Conservation (phyloP, 1,140 invertebrate genomes). For the Drosophila erecta region DNA sequence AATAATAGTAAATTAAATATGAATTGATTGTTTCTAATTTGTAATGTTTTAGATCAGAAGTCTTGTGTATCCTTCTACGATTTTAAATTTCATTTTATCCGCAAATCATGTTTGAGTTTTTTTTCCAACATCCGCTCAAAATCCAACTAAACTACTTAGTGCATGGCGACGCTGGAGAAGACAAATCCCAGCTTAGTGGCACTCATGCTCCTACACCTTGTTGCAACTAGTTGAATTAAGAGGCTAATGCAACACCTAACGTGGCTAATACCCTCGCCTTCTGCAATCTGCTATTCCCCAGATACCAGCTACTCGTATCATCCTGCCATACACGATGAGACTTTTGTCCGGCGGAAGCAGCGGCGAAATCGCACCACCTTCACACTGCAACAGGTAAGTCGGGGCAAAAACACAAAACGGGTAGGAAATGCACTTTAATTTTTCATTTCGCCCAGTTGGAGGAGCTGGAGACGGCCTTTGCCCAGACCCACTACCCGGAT, state of each 20-base stretch:
- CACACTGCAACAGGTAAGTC: slow-evolving; percentile 95
- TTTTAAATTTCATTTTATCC: not conserved
- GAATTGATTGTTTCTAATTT: too few relatives aligned
- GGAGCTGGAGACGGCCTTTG: slow-evolving; percentile 98
- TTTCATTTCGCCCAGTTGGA: slow-evolving; percentile 88
- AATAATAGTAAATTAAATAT: too few relatives aligned
- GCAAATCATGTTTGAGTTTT: not conserved
- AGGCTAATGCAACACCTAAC: slow-evolving; percentile 68
- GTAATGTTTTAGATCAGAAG: too few relatives aligned
- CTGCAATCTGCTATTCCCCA: slow-evolving; percentile 85
- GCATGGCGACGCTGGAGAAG: slow-evolving; percentile 3
- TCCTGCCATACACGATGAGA: slow-evolving; percentile 97
- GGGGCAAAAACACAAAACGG: not conserved
- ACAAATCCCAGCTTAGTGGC: slow-evolving; percentile 59
- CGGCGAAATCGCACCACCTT: slow-evolving; percentile 98
- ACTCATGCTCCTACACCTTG: slow-evolving; percentile 46
- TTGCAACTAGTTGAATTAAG: slow-evolving; percentile 62
- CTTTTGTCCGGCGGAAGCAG: slow-evolving; percentile 97
- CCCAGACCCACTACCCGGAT: slow-evolving; percentile 99
- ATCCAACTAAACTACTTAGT: slow-evolving; percentile 21
- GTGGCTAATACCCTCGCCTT: slow-evolving; percentile 29
- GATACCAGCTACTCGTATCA: slow-evolving; percentile 96
- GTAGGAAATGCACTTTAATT: slow-evolving; percentile 41
- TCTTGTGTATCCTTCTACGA: too few relatives aligned
- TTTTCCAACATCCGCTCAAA: not conserved